Percentiles rank a stretch among this genome's conserved stretches.
These are phyloP conservation scores for Trypoxylus dichotomus DNA, from an alignment of 1,140 invertebrate species.

Conservation along the genomic window DNA sequence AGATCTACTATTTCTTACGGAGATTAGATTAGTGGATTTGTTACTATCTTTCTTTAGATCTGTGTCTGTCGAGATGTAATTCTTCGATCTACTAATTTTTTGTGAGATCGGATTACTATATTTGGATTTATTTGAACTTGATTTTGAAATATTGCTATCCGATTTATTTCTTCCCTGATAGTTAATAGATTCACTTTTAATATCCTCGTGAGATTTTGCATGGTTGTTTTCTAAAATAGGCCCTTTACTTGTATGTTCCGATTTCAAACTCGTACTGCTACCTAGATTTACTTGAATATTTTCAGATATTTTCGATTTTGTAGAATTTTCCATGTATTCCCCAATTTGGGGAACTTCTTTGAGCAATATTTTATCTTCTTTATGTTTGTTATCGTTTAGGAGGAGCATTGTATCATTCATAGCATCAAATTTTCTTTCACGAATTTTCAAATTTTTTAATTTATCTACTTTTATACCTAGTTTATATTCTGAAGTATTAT, in stretches of 20 bases:
- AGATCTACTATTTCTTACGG: not conserved
- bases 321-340: not conserved
- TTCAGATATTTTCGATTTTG: not conserved
- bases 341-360: not conserved
- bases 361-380: slow-evolving; percentile 6
- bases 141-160: not conserved
- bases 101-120: not conserved
- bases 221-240: not conserved
- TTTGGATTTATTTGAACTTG: not conserved
- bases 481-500: not conserved
- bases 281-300: not conserved
- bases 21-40: not conserved
- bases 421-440: not conserved
- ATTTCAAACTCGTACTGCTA: not conserved
- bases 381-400: slow-evolving; percentile 13
- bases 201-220: not conserved
- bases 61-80: not conserved
- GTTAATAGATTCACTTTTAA: not conserved
- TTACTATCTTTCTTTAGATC: not conserved
- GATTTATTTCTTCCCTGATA: not conserved
- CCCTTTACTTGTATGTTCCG: not conserved
- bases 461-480: slow-evolving; percentile 27
- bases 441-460: slow-evolving; percentile 28
- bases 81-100: not conserved
- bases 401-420: not conserved